Conservation (phyloP, 2,113 vertebrate species). For the Eudorcas thomsonii region DNA sequence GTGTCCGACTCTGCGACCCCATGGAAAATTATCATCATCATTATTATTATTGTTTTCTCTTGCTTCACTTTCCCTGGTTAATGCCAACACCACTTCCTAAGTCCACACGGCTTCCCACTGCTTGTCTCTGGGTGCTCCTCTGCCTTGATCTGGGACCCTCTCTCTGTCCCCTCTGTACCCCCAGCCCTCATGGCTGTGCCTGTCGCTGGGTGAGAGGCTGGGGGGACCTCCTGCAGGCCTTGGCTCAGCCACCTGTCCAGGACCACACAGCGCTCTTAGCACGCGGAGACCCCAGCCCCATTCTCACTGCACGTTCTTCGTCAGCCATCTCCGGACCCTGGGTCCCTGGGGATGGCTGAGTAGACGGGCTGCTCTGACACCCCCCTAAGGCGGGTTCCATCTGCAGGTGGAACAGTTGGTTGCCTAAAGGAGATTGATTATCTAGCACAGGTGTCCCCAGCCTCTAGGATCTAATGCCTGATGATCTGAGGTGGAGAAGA, state of each 20-base stretch:
- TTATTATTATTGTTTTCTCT: fast-evolving
- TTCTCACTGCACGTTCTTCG: not conserved
- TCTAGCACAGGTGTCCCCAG: not conserved
- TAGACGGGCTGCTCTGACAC: not conserved
- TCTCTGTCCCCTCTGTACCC: not conserved
- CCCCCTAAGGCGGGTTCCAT: fast-evolving
- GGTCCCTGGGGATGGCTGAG: fast-evolving
- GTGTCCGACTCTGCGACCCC: not conserved
- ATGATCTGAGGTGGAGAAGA: not conserved
- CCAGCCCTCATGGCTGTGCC: not conserved
- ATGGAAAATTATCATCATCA: not conserved
- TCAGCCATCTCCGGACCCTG: not conserved
- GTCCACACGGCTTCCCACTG: not conserved
- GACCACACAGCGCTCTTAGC: not conserved
- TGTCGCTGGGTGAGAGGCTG: fast-evolving
- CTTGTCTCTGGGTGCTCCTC: fast-evolving
- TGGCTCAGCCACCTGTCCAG: not conserved
- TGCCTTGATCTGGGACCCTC: not conserved
- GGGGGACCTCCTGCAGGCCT: not conserved
- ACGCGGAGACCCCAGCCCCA: fast-evolving
- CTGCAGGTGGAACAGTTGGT: not conserved
- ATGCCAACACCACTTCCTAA: not conserved
- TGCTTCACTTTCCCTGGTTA: not conserved
- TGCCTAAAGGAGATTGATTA: no score
- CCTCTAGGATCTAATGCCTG: not conserved